A percentile compares a stretch with the other conserved stretches of the same genome.
These are phyloP conservation scores for Gambusia holbrooki DNA, from an alignment of 2,113 vertebrate species.

Conservation along the genomic window DNA sequence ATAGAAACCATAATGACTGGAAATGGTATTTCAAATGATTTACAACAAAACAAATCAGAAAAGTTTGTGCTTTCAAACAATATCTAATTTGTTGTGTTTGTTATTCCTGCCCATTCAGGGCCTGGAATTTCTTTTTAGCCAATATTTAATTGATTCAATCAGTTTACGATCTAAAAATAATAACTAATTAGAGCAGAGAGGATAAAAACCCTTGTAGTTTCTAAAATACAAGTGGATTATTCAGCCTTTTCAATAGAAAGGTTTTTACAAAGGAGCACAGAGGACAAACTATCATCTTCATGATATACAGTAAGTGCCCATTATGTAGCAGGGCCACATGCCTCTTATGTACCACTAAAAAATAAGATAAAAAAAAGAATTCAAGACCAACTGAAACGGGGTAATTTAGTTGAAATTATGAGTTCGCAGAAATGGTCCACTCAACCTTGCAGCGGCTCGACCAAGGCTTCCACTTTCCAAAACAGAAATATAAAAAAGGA, in stretches of 20 bases:
- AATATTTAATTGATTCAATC: background rate
- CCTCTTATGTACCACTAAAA: constrained; percentile 2
- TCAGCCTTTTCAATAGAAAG: background rate
- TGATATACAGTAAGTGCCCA: background rate
- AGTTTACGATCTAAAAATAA: background rate
- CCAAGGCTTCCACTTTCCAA: constrained; percentile 20
- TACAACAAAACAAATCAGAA: background rate
- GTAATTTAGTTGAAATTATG: constrained; percentile 5
- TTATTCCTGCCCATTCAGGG: background rate
- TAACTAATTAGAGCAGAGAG: background rate
- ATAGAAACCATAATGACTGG: background rate
- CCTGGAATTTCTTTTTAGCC: background rate
- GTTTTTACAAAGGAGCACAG: constrained; percentile 20
- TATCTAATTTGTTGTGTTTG: background rate
- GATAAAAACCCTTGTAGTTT: background rate
- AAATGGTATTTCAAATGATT: background rate
- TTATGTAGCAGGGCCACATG: constrained; percentile 2
- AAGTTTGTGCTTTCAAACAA: background rate
- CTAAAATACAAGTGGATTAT: background rate
- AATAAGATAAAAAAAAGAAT: background rate
- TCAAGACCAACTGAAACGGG: background rate
- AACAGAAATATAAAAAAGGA: background rate
- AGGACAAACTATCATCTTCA: constrained; percentile 26
- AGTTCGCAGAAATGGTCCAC: background rate
- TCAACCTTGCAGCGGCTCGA: background rate